A percentile compares a stretch with the other conserved stretches of the same genome.
Conservation (phyloP, 2,888 invertebrate species). For the Trachelus stipa region DNA sequence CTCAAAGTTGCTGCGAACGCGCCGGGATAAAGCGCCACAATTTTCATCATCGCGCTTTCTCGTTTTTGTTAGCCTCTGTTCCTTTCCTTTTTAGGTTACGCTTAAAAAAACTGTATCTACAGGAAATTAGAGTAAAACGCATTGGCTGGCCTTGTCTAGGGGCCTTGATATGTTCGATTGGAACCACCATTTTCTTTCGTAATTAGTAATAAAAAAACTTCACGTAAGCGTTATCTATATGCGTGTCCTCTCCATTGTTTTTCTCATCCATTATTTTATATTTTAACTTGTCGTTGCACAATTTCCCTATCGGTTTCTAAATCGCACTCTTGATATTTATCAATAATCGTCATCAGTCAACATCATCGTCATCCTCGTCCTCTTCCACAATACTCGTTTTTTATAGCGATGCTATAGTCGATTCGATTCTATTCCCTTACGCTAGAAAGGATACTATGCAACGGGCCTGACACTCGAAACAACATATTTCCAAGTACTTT, state of each 20-base stretch:
- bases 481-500: background rate
- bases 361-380: background rate
- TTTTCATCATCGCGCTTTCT: background rate
- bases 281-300: background rate
- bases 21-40: conserved; percentile 12
- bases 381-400: background rate
- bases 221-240: background rate
- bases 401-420: too few relatives aligned
- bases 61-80: too few relatives aligned
- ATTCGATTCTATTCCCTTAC: too few relatives aligned
- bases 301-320: background rate
- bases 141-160: conserved; percentile 48
- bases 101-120: conserved; percentile 48
- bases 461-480: too few relatives aligned
- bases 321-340: background rate
- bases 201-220: background rate
- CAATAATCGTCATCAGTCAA: background rate
- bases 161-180: conserved; percentile 59
- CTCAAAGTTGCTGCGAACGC: conserved; percentile 27
- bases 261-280: background rate
- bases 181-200: conserved; percentile 41
- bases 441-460: too few relatives aligned
- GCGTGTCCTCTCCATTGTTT: background rate
- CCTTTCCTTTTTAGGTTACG: background rate
- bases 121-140: conserved; percentile 44